Percentiles rank a stretch among this genome's conserved stretches.
Conservation (phyloP, 2,888 invertebrate genomes). For the Elmis aenea region DNA sequence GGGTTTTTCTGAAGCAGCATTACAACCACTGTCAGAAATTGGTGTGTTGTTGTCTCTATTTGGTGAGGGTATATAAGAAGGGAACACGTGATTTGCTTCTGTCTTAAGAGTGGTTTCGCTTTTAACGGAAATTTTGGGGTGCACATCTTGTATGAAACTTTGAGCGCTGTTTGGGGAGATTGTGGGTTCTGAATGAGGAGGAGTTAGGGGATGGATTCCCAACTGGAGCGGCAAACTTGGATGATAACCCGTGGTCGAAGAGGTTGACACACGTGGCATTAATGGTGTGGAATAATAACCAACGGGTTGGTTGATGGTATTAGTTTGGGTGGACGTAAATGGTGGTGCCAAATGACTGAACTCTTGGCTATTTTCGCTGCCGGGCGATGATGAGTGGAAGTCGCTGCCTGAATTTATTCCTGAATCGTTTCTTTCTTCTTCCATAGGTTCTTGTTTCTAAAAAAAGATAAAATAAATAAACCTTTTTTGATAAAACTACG, state of each 20-base stretch:
- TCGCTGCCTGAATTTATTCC: conserved; percentile 59
- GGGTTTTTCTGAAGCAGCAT: conserved; percentile 5
- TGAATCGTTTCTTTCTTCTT: conserved; percentile 52
- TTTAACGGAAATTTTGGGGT: too few species aligned
- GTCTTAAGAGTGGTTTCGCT: too few species aligned
- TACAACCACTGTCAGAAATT: too few species aligned
- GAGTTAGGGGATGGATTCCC: conserved; percentile 43
- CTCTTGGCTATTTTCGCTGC: conserved; percentile 46
- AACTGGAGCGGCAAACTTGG: conserved; percentile 51
- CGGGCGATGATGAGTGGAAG: conserved; percentile 57
- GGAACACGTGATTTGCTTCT: too few species aligned
- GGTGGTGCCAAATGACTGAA: conserved; percentile 31
- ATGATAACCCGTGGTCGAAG: too few species aligned
- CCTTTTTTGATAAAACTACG: too few species aligned
- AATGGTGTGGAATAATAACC: conserved; percentile 16
- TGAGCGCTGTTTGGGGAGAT: conserved; percentile 9
- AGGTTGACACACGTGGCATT: conserved; percentile 8
- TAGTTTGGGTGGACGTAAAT: too few species aligned
- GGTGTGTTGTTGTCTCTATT: too few species aligned
- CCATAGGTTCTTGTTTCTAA: conserved; percentile 55
- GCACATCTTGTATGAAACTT: too few species aligned
- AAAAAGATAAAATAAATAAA: too few species aligned
- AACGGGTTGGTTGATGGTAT: not conserved
- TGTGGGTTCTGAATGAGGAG: conserved; percentile 18
- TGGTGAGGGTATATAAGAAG: too few species aligned